These are phyloP conservation scores for Butastur rufipennis DNA, from an alignment of 2,113 vertebrate species.

Conservation along the genomic window DNA sequence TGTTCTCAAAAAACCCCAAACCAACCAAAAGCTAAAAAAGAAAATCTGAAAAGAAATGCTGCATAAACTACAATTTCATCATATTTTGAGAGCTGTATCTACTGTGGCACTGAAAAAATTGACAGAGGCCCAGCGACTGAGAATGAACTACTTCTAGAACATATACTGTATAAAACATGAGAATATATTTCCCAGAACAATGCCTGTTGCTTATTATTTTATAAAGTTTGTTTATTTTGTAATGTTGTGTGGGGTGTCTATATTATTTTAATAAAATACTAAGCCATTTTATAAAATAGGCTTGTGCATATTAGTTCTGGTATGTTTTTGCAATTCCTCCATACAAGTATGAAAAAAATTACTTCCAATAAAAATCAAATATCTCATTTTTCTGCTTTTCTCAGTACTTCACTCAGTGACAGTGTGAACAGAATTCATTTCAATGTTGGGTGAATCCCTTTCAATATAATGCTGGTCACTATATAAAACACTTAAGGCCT, in stretches of 20 bases:
- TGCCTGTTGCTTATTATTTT: not conserved
- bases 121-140: not conserved
- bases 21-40: not conserved
- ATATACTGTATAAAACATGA: not conserved
- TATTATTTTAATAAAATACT: not conserved
- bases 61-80: not conserved
- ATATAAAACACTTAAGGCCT: not conserved
- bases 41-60: not conserved
- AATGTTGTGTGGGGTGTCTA: not conserved
- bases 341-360: not conserved
- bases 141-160: not conserved
- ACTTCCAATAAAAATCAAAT: not conserved
- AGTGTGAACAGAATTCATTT: not conserved
- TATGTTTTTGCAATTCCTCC: not conserved
- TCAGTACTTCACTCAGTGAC: not conserved
- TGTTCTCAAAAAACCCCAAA: not conserved
- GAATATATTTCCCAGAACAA: not conserved
- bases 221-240: not conserved
- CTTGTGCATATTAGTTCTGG: not conserved
- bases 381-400: not conserved
- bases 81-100: not conserved
- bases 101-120: not conserved
- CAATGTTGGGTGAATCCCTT: not conserved
- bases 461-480: not conserved
- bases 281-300: not conserved